phyloP scores from a whole-genome alignment of 2,888 invertebrate species.

The Latrodectus hesperus region DNA sequence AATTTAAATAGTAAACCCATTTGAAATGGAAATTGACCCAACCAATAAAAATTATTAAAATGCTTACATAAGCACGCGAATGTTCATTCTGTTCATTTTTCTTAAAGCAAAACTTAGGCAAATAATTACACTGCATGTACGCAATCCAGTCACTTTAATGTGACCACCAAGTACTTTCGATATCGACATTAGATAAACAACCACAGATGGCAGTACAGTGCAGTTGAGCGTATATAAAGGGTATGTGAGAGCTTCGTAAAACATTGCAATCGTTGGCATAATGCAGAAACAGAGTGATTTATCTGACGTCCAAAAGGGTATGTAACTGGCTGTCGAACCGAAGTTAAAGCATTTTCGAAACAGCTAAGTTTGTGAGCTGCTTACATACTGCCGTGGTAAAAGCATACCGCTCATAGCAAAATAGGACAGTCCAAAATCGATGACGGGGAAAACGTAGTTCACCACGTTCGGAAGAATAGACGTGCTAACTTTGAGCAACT shows the following conservation, averaged over 20 bases:
- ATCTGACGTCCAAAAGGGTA: slow-evolving; percentile 19
- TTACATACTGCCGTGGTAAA: slow-evolving; percentile 7
- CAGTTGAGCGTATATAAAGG: slow-evolving; percentile 8
- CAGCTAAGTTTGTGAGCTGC: slow-evolving; percentile 14
- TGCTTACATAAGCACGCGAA: neutral
- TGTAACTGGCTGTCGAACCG: slow-evolving; percentile 5
- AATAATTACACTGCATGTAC: neutral
- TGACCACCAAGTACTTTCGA: slow-evolving; percentile 12
- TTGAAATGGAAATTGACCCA: too few species aligned
- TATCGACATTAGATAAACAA: slow-evolving; percentile 10
- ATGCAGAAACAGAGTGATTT: slow-evolving; percentile 6
- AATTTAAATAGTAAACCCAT: too few species aligned
- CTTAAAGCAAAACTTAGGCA: too few species aligned
- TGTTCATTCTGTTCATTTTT: neutral
- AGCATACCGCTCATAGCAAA: neutral
- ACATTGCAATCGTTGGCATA: slow-evolving; percentile 3
- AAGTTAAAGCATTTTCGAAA: slow-evolving; percentile 14
- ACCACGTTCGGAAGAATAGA: slow-evolving; percentile 11
- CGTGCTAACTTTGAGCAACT: neutral
- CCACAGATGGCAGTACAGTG: neutral
- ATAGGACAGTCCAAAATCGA: neutral
- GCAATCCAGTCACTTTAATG: slow-evolving; percentile 22
- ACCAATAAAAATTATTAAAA: too few species aligned
- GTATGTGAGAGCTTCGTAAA: neutral
- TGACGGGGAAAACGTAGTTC: neutral